A percentile compares a stretch with the other conserved stretches of the same genome.
Evolutionary conservation across 2,888 invertebrate species (phyloP).

Genomic region (Augochlorella aurata): DNA sequence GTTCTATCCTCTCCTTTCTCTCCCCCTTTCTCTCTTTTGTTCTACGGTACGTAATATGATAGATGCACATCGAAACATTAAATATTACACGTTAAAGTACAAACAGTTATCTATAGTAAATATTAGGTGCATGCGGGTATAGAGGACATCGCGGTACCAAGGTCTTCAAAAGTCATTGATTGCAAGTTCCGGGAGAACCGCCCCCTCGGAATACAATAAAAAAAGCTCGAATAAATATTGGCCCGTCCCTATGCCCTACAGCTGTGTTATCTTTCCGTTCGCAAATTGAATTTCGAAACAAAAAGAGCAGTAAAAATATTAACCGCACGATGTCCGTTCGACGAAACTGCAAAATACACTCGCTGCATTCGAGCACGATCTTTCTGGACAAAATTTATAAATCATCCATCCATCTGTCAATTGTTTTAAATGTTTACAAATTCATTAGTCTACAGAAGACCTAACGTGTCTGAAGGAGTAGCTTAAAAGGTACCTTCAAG

Average conservation of each 20-base stretch:
- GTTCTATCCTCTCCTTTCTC: slow-evolving; percentile 15
- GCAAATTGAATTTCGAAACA: neutral
- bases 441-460: too few species aligned
- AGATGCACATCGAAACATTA: slow-evolving; percentile 66
- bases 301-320: neutral
- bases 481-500: too few species aligned
- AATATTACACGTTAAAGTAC: slow-evolving; percentile 62
- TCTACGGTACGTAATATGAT: slow-evolving; percentile 45
- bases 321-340: neutral
- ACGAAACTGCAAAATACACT: neutral
- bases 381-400: neutral
- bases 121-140: slow-evolving; percentile 55
- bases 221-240: neutral
- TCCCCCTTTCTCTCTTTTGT: neutral
- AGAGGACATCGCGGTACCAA: slow-evolving; percentile 35
- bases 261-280: neutral
- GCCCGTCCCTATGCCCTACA: neutral
- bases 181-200: neutral
- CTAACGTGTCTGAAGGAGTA: too few species aligned
- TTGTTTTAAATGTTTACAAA: too few species aligned
- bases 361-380: neutral
- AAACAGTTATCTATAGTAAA: slow-evolving; percentile 60
- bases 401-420: neutral
- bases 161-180: neutral
- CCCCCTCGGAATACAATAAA: too few species aligned